Base-by-base conservation (phyloP, 2,888 invertebrate species). In the Tholera decimalis region DNA sequence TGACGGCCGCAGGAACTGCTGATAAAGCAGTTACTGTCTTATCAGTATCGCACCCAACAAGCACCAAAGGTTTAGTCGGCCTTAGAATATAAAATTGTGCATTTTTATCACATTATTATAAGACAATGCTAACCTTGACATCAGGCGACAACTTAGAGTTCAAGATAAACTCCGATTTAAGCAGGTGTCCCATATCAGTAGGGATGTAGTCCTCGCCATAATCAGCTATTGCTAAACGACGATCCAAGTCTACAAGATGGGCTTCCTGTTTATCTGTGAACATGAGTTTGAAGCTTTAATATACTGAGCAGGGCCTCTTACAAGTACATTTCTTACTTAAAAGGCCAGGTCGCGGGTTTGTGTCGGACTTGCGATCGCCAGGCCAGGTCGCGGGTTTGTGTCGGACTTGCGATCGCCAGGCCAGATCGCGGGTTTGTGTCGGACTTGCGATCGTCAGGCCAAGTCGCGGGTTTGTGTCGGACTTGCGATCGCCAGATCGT, bases 121-220 rank as follows among this genome's bases (percentile, higher is more conserved):
- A 18, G 5, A 26, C 9, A 69, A 26, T 11, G 30, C n/a, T 58
- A 67, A 81, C 96, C 91, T 95, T 95, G 77, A 96, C 88, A 80
- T 96, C 92, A 3, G 93, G 89, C 3, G 96, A 95, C n/a, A 96
- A 81, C 72, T 92, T 92, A 7, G 93, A 93, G 72, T 93, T 90
- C 24, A 96, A 84, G 61, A 94, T 90, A 73, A 95, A 94, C 72
- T 95, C 93, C 0, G 92, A 86, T 68, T 92, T 93, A 9, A 95
- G 85, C 41, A 95, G 66, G 49, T 95, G 93, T 3, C 95, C 95
- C 50, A 91, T 68, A 9, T 96, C 94, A 5, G 94, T 93, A 1
- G 96, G 96, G 24, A 92, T 90, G 83, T 96, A 96, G 80, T 97
- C 96, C n/a, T 97, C 96, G 0, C 97, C 97, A 85, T 96, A 97